phyloP scores from a whole-genome alignment of 2,797 vertebrate genomes.

The Centroberyx gerrardi region DNA sequence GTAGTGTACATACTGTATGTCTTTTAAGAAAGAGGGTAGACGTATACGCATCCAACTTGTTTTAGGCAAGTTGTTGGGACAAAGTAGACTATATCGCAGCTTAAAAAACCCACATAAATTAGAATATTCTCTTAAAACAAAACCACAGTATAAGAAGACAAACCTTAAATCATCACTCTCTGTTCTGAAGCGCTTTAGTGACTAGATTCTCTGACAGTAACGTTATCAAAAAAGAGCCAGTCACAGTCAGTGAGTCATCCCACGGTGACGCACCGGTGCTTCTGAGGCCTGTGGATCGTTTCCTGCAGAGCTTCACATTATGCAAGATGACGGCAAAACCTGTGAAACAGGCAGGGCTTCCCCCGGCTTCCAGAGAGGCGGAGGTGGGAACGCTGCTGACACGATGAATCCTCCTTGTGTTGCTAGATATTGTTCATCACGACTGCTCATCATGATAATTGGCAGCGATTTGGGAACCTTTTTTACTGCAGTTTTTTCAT shows the following conservation, averaged over 20 bases:
- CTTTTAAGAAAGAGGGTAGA: background rate
- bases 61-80: background rate
- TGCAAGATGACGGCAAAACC: background rate
- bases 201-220: constrained; percentile 3
- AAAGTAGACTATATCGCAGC: background rate
- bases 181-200: too few relatives aligned
- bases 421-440: too few relatives aligned
- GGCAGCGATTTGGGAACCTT: too few relatives aligned
- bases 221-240: constrained; percentile 12
- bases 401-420: too few relatives aligned
- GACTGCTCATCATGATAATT: too few relatives aligned
- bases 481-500: too few relatives aligned
- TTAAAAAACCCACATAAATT: background rate
- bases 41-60: background rate
- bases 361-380: background rate
- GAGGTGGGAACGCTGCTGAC: background rate
- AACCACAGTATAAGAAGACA: background rate
- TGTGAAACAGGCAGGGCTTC: background rate
- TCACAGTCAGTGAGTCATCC: constrained; percentile 21
- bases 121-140: background rate
- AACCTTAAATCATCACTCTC: too few relatives aligned
- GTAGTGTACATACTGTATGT: too few relatives aligned
- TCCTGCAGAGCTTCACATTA: constrained; percentile 5
- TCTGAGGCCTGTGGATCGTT: background rate
- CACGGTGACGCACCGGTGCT: background rate